phyloP scores from a whole-genome alignment of 2,888 invertebrate species.

The Argyra leucocephala region DNA sequence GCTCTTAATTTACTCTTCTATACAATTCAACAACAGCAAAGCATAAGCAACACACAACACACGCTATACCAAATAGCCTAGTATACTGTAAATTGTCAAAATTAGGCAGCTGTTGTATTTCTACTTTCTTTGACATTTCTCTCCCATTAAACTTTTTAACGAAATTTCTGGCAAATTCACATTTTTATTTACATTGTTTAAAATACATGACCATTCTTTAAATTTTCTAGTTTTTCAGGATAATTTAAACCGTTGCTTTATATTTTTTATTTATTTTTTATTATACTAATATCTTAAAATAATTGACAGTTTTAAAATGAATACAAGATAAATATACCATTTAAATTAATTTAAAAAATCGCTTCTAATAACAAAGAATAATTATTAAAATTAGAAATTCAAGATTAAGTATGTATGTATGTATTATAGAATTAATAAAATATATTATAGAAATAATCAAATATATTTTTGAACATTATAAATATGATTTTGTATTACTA shows the following conservation, averaged over 20 bases:
- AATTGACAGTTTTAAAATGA: background rate
- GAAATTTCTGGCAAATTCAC: too few species aligned
- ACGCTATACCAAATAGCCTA: too few species aligned
- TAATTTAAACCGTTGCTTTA: too few species aligned
- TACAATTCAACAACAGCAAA: too few species aligned
- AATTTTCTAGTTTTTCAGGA: background rate
- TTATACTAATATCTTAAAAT: background rate
- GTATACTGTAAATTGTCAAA: too few species aligned
- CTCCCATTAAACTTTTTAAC: too few species aligned
- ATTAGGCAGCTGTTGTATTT: too few species aligned
- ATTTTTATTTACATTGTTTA: too few species aligned
- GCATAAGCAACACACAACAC: too few species aligned
- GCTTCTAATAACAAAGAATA: background rate
- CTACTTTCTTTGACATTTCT: too few species aligned
- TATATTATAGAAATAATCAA: too few species aligned
- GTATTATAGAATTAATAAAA: background rate
- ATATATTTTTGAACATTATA: background rate
- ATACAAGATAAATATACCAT: background rate
- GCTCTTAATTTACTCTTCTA: too few species aligned
- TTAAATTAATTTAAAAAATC: background rate
- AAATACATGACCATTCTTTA: background rate
- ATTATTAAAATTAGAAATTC: background rate
- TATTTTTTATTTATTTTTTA: background rate
- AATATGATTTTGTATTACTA: conserved; percentile 3
- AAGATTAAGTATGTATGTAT: background rate